Percentiles rank a stretch among this genome's conserved stretches.
Evolutionary conservation across 1,140 invertebrate genomes (phyloP).

Genomic region (Drosophila setifemur): DNA sequence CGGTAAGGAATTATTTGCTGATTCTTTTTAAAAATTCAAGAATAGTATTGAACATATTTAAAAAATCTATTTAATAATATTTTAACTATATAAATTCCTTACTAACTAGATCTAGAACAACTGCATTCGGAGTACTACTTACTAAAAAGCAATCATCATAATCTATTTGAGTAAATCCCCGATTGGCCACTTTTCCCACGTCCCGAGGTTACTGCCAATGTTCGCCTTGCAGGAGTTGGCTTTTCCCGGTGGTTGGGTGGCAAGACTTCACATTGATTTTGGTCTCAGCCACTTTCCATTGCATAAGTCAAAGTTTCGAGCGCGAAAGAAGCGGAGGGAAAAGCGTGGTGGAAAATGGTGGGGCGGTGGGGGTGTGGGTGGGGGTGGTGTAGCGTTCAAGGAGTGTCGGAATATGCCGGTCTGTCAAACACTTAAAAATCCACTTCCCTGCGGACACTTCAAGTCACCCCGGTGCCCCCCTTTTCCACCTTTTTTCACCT

Average conservation of each 20-base stretch:
- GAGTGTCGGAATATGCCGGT: slow-evolving; percentile 11
- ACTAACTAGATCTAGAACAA: too few species aligned
- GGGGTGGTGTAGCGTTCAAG: not conserved
- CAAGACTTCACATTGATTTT: slow-evolving; percentile 44
- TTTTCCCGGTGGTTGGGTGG: slow-evolving; percentile 2
- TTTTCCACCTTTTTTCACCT: not conserved
- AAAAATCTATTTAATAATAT: too few species aligned
- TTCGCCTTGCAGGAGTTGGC: too few species aligned
- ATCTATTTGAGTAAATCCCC: not conserved
- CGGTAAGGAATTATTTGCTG: too few species aligned
- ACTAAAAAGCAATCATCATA: not conserved
- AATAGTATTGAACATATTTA: too few species aligned
- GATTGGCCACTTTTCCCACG: not conserved
- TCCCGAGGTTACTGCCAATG: slow-evolving; percentile 30
- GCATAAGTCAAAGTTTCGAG: slow-evolving; percentile 57
- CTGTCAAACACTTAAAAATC: slow-evolving; percentile 49
- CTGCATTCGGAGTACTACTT: too few species aligned
- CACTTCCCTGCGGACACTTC: slow-evolving; percentile 29
- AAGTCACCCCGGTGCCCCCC: not conserved
- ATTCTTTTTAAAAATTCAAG: too few species aligned
- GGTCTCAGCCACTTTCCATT: slow-evolving; percentile 60
- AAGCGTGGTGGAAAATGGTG: not conserved
- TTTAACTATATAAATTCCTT: too few species aligned
- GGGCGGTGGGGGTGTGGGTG: not conserved
- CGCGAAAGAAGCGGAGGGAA: not conserved